phyloP scores from a whole-genome alignment of 2,888 invertebrate genomes.

The Itoplectis maculator region DNA sequence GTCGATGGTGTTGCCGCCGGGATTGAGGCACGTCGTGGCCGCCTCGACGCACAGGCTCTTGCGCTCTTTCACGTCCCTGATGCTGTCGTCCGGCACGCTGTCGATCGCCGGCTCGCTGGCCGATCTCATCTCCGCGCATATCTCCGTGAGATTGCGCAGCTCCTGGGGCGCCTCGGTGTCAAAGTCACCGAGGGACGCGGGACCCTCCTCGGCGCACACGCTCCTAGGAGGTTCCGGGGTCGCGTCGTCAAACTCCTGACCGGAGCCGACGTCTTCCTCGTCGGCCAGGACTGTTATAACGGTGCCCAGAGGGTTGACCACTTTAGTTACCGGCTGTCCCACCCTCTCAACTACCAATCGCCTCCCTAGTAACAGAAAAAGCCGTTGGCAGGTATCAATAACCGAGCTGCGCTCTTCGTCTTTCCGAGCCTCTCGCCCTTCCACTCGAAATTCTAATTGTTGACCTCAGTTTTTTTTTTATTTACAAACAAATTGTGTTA shows the following conservation, averaged over 20 bases:
- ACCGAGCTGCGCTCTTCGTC: conserved; percentile 51
- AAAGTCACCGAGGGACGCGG: conserved; percentile 80
- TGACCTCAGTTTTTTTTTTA: not conserved
- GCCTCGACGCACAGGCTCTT: conserved; percentile 80
- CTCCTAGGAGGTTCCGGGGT: conserved; percentile 78
- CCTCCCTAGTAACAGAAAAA: conserved; percentile 91
- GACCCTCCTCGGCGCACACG: conserved; percentile 81
- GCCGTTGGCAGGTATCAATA: conserved; percentile 91
- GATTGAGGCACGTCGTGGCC: conserved; percentile 61
- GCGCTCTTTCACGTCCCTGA: conserved; percentile 78
- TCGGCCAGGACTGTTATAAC: conserved; percentile 86
- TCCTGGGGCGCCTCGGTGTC: conserved; percentile 76
- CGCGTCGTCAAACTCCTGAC: conserved; percentile 78
- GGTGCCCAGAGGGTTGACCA: conserved; percentile 92
- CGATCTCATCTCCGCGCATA: conserved; percentile 83
- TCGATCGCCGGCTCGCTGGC: conserved; percentile 81
- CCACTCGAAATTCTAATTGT: conserved; percentile 28
- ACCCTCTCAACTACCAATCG: conserved; percentile 85
- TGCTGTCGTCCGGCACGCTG: conserved; percentile 80
- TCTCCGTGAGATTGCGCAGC: conserved; percentile 80
- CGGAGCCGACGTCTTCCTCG: conserved; percentile 81
- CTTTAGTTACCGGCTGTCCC: conserved; percentile 87
- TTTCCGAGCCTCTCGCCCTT: conserved; percentile 71
- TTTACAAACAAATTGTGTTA: not conserved
- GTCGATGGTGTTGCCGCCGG: conserved; percentile 74